Evolutionary conservation across 2,888 invertebrate genomes (phyloP).

Genomic region (Caenorhabditis doughertyi): DNA sequence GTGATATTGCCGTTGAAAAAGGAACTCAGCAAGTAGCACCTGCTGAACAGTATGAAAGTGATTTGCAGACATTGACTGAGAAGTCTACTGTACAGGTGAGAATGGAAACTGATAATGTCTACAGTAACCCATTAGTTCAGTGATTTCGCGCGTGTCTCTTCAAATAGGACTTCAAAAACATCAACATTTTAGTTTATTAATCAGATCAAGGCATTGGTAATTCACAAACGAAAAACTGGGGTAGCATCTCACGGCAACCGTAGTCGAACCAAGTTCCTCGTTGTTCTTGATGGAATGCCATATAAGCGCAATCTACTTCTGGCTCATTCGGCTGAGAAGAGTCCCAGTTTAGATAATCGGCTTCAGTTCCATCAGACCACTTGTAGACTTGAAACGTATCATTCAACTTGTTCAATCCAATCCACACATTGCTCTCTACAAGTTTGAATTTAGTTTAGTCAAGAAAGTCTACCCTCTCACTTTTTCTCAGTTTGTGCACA

Average conservation of each 20-base stretch:
- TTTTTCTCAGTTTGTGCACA: constrained; percentile 78
- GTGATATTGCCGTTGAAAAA: constrained; percentile 76
- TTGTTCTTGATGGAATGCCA: constrained; percentile 81
- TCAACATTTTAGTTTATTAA: not conserved
- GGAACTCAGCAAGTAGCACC: constrained; percentile 63
- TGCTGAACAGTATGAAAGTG: constrained; percentile 77
- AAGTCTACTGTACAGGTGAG: constrained; percentile 72
- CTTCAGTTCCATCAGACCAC: constrained; percentile 77
- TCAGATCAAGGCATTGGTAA: constrained; percentile 67
- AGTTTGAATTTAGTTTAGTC: not conserved
- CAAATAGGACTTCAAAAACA: not conserved
- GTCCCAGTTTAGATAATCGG: constrained; percentile 74
- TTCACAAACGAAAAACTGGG: constrained; percentile 81
- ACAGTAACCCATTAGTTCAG: too few species aligned
- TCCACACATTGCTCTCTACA: constrained; percentile 82
- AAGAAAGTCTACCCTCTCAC: constrained; percentile 60
- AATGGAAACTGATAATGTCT: too few species aligned
- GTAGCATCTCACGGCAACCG: constrained; percentile 77
- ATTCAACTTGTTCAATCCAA: constrained; percentile 80
- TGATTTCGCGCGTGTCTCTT: too few species aligned
- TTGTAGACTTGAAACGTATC: constrained; percentile 75
- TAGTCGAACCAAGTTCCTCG: constrained; percentile 82
- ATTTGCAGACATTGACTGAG: constrained; percentile 78
- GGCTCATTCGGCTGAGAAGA: constrained; percentile 42
- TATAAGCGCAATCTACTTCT: constrained; percentile 80